A percentile compares a stretch with the other conserved stretches of the same genome.
Conservation (phyloP, 2,797 vertebrate species). For the Loriculus beryllinus region DNA sequence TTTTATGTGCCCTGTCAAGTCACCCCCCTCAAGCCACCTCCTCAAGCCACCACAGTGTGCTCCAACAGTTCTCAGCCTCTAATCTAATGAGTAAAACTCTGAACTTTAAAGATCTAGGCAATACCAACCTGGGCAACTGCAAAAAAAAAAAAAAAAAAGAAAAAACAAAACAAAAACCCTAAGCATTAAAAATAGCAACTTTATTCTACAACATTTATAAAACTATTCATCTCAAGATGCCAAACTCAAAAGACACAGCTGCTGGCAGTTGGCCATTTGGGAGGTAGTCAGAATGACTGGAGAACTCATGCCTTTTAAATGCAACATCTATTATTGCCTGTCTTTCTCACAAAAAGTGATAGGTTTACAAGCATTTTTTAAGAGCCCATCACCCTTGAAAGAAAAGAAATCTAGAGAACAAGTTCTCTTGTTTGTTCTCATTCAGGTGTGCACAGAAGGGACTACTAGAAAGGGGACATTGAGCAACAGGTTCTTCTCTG, state of each 20-base stretch:
- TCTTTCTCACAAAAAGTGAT: background rate
- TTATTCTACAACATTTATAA: background rate
- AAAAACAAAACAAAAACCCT: accelerated
- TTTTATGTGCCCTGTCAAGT: background rate
- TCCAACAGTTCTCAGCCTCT: background rate
- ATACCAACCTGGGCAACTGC: background rate
- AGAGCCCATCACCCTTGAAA: background rate
- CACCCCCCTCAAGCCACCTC: background rate
- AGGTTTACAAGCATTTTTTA: background rate
- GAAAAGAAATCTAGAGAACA: background rate
- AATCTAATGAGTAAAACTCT: background rate
- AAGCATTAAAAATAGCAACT: background rate
- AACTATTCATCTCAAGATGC: background rate
- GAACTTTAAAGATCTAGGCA: background rate
- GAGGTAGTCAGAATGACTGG: background rate
- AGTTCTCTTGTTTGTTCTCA: background rate
- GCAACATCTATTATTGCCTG: background rate
- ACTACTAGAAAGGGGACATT: background rate
- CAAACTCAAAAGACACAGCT: background rate
- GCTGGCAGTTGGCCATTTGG: background rate
- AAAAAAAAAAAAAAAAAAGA: background rate
- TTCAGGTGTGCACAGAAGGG: background rate
- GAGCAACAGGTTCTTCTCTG: background rate
- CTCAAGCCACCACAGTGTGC: background rate
- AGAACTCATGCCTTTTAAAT: background rate